phyloP scores from a whole-genome alignment of 2,888 invertebrate genomes.

The Cosmopolites sordidus region DNA sequence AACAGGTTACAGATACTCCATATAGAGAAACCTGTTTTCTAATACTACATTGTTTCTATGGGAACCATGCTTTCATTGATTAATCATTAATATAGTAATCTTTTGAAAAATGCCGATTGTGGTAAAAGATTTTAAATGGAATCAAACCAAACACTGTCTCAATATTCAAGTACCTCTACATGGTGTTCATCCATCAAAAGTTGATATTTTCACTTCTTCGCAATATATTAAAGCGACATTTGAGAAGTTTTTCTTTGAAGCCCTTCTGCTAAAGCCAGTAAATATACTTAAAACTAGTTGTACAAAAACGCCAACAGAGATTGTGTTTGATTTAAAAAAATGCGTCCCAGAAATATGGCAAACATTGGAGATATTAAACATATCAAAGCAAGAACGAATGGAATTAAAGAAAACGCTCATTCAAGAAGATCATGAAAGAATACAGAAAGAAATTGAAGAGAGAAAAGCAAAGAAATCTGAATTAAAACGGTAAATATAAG shows the following conservation, averaged over 20 bases:
- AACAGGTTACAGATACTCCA: too few relatives aligned
- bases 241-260: slow-evolving; percentile 71
- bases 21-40: too few relatives aligned
- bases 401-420: slow-evolving; percentile 56
- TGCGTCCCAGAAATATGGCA: slow-evolving; percentile 55
- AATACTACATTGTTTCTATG: too few relatives aligned
- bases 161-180: slow-evolving; percentile 64
- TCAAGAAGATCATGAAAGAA: slow-evolving; percentile 54
- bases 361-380: slow-evolving; percentile 51
- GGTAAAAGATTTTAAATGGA: slow-evolving; percentile 73
- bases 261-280: slow-evolving; percentile 61
- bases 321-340: slow-evolving; percentile 66
- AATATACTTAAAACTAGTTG: slow-evolving; percentile 59
- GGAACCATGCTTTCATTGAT: too few relatives aligned
- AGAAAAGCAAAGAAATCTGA: slow-evolving; percentile 52
- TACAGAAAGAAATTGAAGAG: slow-evolving; percentile 54
- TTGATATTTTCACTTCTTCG: slow-evolving; percentile 65
- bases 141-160: slow-evolving; percentile 60
- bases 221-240: slow-evolving; percentile 70
- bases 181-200: slow-evolving; percentile 58
- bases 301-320: slow-evolving; percentile 55
- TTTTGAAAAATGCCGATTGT: slow-evolving; percentile 68
- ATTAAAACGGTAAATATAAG: slow-evolving; percentile 51
- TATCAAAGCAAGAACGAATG: slow-evolving; percentile 56
- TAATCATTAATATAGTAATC: too few relatives aligned